Evolutionary conservation across 2,113 vertebrate genomes (phyloP).

Genomic region (Brachionichthys hirsutus): DNA sequence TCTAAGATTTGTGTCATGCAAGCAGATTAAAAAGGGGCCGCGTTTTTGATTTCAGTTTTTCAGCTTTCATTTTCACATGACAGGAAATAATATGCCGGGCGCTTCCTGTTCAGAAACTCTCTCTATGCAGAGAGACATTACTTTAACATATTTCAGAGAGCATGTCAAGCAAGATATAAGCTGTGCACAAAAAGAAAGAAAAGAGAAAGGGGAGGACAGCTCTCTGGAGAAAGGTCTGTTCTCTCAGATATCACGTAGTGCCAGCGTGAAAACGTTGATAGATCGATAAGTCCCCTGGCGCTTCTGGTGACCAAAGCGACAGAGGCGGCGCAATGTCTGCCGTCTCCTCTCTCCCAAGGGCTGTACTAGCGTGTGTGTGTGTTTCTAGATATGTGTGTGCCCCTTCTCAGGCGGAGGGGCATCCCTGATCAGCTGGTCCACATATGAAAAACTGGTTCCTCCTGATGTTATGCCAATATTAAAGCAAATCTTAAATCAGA

Average conservation of each 20-base stretch:
- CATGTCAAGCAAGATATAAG: no score
- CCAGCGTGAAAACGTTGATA: conserved; percentile 31
- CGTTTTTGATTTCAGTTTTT: no score
- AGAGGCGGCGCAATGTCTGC: conserved; percentile 58
- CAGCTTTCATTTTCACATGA: no score
- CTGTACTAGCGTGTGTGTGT: conserved; percentile 11
- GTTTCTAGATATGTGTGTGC: conserved; percentile 12
- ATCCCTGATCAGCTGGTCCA: conserved; percentile 30
- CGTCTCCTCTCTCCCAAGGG: conserved; percentile 40
- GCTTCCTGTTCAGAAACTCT: no score
- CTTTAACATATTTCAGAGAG: no score
- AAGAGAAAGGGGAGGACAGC: not conserved
- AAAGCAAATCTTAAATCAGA: conserved; percentile 46
- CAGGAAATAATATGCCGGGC: no score
- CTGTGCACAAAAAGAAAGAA: no score
- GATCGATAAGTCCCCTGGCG: conserved; percentile 49
- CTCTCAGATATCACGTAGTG: conserved; percentile 27
- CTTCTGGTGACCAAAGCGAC: conserved; percentile 12
- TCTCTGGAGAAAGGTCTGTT: conserved; percentile 5
- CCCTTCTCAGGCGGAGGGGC: not conserved
- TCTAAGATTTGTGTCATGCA: no score
- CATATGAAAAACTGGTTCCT: conserved; percentile 42
- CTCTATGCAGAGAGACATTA: no score
- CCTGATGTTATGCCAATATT: conserved; percentile 60
- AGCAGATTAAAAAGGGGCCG: no score